These are phyloP conservation scores for Brachyptera risi DNA, from an alignment of 2,888 invertebrate species.

Conservation along the genomic window DNA sequence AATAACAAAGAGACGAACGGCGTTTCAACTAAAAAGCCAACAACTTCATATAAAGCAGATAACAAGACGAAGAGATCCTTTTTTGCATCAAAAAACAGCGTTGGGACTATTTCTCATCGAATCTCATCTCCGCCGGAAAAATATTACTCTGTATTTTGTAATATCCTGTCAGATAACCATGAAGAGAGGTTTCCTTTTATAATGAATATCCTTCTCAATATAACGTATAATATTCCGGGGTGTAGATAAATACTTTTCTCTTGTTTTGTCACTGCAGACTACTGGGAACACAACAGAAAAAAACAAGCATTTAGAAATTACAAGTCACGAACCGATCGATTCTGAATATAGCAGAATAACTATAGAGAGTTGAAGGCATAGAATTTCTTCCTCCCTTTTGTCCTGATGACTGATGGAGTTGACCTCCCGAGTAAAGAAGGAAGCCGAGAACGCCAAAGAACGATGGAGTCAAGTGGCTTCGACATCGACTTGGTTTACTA, in stretches of 20 bases:
- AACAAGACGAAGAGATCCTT: not conserved
- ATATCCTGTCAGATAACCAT: slow-evolving; percentile 6
- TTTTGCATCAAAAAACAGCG: no score
- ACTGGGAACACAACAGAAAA: not conserved
- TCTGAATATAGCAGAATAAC: slow-evolving; percentile 1
- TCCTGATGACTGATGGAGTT: slow-evolving; percentile 3
- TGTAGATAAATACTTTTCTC: no score
- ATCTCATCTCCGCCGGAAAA: slow-evolving; percentile 3
- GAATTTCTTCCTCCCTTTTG: not conserved
- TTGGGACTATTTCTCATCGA: slow-evolving; percentile 9
- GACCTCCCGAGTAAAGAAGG: not conserved
- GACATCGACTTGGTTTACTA: not conserved
- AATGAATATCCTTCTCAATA: slow-evolving; percentile 8
- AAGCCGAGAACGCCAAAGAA: not conserved
- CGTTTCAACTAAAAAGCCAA: no score
- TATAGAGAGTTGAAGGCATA: slow-evolving; percentile 1
- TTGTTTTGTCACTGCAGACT: no score
- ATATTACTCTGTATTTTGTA: slow-evolving; percentile 15
- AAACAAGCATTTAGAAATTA: slow-evolving; percentile 8
- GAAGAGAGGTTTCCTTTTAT: slow-evolving; percentile 9
- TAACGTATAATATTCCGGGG: not conserved
- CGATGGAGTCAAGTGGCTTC: slow-evolving; percentile 11
- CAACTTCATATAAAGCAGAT: slow-evolving; percentile 12
- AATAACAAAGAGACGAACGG: no score
- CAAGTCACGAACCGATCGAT: slow-evolving; percentile 10